Base-by-base conservation (phyloP, 2,113 vertebrate species). In the Pelmatolapia mariae region DNA sequence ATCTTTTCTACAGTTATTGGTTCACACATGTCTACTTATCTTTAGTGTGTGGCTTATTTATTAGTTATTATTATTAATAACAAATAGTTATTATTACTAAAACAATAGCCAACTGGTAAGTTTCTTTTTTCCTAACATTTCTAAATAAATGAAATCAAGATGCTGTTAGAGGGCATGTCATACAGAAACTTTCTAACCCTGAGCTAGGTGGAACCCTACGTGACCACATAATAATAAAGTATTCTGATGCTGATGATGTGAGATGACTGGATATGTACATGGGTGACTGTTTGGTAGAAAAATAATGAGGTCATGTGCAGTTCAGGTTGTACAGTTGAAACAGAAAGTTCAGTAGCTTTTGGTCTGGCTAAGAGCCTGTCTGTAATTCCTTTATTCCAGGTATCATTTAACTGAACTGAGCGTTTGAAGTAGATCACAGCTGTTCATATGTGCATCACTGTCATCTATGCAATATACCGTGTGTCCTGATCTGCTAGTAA, bases 251-350 rank as follows among this genome's bases (percentile, higher is more conserved):
- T 66, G 61, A n/a, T 66, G 10, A 36, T 36, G 61, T 50, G 71
- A 12, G 26, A 19, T 33, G 73, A 52, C 73, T 50, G 18, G 45
- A 78, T 33, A 78, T 78, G 10, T 52, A 31, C 16, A 78, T 12
- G 26, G 26, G 45, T 52, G 73, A 78, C 18, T 52, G 47, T 78
- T 52, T 52, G 45, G 73, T 33, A 0, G 71, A 78, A 78, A 29
- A 52, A 78, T 78, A 78, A 78, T 50, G 73, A 52, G 26, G 73
- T 52, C 73, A 33, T 52, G 26, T 50, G 73, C 10, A 78, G 73
- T 31, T 50, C 73, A 78, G 18, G 0, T 50, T 78, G 43, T 78
- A 50, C 71, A 50, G 43, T 11, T 19, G 43, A 47, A 76, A 29
- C 24, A 29, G 24, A 10, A 76, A 29, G 40, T 47, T 73, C 66